phyloP scores from a whole-genome alignment of 2,113 vertebrate genomes.

The Corapipo altera region DNA sequence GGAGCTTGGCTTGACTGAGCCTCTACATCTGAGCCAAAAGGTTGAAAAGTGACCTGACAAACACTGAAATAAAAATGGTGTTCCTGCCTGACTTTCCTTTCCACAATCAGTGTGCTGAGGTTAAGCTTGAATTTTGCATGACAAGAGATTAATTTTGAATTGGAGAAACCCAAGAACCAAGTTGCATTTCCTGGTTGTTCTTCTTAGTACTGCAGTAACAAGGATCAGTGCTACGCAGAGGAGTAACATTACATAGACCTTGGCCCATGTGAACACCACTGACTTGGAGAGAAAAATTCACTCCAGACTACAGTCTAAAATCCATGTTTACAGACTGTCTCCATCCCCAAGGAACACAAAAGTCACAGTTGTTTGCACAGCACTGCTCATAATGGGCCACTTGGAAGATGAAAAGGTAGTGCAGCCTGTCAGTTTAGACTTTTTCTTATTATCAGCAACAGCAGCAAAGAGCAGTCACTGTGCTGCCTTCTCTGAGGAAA shows the following conservation, averaged over 20 bases:
- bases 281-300: neutral
- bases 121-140: neutral
- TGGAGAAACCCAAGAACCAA: neutral
- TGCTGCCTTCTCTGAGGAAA: neutral
- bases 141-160: neutral
- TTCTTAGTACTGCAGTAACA: neutral
- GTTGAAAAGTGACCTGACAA: neutral
- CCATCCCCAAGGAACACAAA: neutral
- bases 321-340: neutral
- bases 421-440: neutral
- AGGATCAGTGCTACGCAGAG: neutral
- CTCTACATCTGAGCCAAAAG: neutral
- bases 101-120: neutral
- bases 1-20: neutral
- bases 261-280: neutral
- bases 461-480: neutral
- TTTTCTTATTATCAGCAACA: neutral
- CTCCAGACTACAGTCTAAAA: neutral
- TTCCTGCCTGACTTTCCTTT: neutral
- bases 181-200: neutral
- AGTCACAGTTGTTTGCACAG: neutral
- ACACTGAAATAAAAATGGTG: accelerated
- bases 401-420: neutral
- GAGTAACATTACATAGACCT: neutral
- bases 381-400: neutral